phyloP scores from a whole-genome alignment of 2,888 invertebrate species.

The Temnothorax ravouxi region DNA sequence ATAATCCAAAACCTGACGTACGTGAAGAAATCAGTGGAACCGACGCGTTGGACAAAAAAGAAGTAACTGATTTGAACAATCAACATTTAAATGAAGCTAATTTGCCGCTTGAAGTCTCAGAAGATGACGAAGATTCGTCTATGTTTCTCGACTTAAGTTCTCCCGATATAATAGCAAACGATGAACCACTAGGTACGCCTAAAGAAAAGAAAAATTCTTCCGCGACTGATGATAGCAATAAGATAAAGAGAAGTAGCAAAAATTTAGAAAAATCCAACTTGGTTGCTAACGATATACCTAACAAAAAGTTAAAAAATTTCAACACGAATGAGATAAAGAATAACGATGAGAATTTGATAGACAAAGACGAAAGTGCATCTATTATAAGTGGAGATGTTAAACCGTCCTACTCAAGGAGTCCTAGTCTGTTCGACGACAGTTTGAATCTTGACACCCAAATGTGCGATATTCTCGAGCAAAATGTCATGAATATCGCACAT shows the following conservation, averaged over 20 bases:
- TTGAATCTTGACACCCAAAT: slow-evolving; percentile 87
- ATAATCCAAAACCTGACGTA: background rate
- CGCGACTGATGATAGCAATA: background rate
- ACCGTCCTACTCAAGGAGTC: slow-evolving; percentile 81
- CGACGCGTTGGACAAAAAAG: background rate
- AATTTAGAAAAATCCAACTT: background rate
- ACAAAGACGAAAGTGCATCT: slow-evolving; percentile 10
- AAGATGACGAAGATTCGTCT: slow-evolving; percentile 32
- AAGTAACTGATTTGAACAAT: slow-evolving; percentile 7
- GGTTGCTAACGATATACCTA: slow-evolving; percentile 6
- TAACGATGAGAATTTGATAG: background rate
- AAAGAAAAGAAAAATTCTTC: background rate
- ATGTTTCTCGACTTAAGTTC: slow-evolving; percentile 59
- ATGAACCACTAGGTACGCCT: slow-evolving; percentile 43
- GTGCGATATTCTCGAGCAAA: slow-evolving; percentile 87
- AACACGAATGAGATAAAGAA: background rate
- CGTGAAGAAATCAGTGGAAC: background rate
- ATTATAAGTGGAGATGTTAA: slow-evolving; percentile 30
- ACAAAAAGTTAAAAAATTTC: slow-evolving; percentile 51
- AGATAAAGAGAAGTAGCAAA: slow-evolving; percentile 1
- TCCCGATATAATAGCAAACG: slow-evolving; percentile 49
- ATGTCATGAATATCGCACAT: slow-evolving; percentile 77
- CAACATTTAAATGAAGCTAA: slow-evolving; percentile 31
- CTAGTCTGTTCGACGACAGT: slow-evolving; percentile 89
- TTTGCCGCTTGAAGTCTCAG: slow-evolving; percentile 48